These are phyloP conservation scores for Mimachlamys varia DNA, from an alignment of 2,888 invertebrate species.

Conservation along the genomic window DNA sequence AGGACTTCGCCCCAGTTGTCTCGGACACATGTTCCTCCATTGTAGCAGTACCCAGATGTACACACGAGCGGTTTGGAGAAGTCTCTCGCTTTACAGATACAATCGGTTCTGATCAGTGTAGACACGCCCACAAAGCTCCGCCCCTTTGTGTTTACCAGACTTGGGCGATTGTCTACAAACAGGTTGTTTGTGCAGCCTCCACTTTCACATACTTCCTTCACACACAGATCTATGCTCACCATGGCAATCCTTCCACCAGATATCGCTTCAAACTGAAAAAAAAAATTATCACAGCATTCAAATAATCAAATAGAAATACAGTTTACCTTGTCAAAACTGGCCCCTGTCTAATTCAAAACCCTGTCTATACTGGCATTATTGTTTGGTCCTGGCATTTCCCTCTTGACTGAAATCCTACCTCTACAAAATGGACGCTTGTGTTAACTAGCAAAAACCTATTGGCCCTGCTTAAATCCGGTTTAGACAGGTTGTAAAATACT, in stretches of 20 bases:
- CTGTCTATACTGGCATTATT: too few relatives aligned
- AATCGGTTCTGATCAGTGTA: conserved; percentile 95
- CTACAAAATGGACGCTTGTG: too few relatives aligned
- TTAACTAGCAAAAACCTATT: too few relatives aligned
- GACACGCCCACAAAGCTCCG: conserved; percentile 98
- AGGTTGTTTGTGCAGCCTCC: conserved; percentile 97
- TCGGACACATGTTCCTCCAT: conserved; percentile 94
- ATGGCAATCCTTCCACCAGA: conserved; percentile 98
- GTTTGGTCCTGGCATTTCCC: too few relatives aligned
- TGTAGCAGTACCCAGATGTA: conserved; percentile 87
- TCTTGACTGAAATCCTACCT: too few relatives aligned
- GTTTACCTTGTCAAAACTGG: too few relatives aligned
- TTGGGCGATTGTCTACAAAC: conserved; percentile 82
- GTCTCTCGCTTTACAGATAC: conserved; percentile 81
- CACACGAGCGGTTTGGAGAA: conserved; percentile 94
- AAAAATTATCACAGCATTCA: not conserved
- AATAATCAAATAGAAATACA: too few relatives aligned
- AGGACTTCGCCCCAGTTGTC: conserved; percentile 70
- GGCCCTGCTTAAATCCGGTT: too few relatives aligned
- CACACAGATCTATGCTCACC: conserved; percentile 92
- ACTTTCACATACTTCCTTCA: conserved; percentile 75
- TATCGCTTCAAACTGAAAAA: conserved; percentile 90
- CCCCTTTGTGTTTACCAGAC: conserved; percentile 97
- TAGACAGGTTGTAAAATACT: too few relatives aligned
- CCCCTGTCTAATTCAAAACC: too few relatives aligned